These are phyloP conservation scores for Tanytarsus gracilentus DNA, from an alignment of 2,888 invertebrate species.

Conservation along the genomic window DNA sequence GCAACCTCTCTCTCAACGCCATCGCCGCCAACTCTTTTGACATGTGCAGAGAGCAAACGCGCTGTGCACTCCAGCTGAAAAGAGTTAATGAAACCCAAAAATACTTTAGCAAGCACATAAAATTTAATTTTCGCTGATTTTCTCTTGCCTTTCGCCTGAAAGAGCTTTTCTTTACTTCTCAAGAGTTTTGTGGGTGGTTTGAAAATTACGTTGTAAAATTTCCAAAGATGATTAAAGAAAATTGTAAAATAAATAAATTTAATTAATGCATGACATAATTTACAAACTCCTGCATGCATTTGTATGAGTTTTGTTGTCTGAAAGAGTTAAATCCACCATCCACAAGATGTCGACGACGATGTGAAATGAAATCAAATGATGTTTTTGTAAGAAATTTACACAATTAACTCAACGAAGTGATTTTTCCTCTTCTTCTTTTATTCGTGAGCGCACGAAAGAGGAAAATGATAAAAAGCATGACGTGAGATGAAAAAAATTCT, in stretches of 20 bases:
- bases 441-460: background rate
- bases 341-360: too few species aligned
- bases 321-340: too few species aligned
- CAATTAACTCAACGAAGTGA: slow-evolving; percentile 3
- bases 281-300: background rate
- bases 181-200: too few species aligned
- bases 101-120: background rate
- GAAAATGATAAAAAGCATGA: background rate
- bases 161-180: too few species aligned
- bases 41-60: background rate
- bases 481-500: slow-evolving; percentile 17
- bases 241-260: too few species aligned
- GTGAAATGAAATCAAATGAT: background rate
- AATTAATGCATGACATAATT: too few species aligned
- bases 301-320: background rate
- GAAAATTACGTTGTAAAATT: too few species aligned
- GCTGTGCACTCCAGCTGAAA: too few species aligned
- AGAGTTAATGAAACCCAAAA: background rate
- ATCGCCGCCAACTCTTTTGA: background rate
- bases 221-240: too few species aligned
- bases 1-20: too few species aligned
- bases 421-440: background rate
- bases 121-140: slow-evolving; percentile 6
- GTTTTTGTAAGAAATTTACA: slow-evolving; percentile 4
- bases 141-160: background rate